Evolutionary conservation across 1,140 invertebrate genomes (phyloP), one percentile per base, ranked within the genome.

Genomic region (Nebria ingens): DNA sequence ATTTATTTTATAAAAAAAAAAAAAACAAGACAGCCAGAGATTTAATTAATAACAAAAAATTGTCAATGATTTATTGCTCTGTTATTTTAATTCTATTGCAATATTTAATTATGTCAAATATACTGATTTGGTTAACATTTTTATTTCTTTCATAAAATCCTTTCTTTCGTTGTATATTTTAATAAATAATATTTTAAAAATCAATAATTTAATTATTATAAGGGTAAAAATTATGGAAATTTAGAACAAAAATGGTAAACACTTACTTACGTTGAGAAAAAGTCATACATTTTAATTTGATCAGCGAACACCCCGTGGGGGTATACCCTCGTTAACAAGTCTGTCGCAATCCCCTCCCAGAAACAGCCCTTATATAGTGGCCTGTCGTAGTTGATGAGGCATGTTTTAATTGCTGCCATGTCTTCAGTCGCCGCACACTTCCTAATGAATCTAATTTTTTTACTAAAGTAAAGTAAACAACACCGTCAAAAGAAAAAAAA

Each of bases 371-470:
- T n/a, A n/a, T n/a, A n/a, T 21, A 15, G 50, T 9, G 15, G 6
- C 19, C 19, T 51, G 50, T 51, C 50, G 17, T 19, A 15, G 6
- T 15, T 51, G 50, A 51, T 51, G 50, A 51, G 50, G 11, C 50
- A 51, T 51, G 50, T 51, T 51, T 51, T 51, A 51, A 51, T 51
- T 51, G 50, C 50, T 51, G 21, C 4, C 3, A 51, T 51, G 50
- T 51, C 21, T 19, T 15, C 42, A 49, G 42, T 19, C 42, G 11
- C 19, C 6, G 12, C 12, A 12, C 4, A 3, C 4, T 4, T 4
- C 6, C 17, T 51, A 20, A 51, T 51, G 50, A 51, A 51, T 51
- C 19, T 51, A 51, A 51, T 51, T 51, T 51, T 22, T 51, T 4
- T 4, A 9, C 40, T 45, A 51, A 20, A 51, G 19, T 9, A 19